These are phyloP conservation scores for Cygnus olor DNA, from an alignment of 2,797 vertebrate species.

Conservation along the genomic window DNA sequence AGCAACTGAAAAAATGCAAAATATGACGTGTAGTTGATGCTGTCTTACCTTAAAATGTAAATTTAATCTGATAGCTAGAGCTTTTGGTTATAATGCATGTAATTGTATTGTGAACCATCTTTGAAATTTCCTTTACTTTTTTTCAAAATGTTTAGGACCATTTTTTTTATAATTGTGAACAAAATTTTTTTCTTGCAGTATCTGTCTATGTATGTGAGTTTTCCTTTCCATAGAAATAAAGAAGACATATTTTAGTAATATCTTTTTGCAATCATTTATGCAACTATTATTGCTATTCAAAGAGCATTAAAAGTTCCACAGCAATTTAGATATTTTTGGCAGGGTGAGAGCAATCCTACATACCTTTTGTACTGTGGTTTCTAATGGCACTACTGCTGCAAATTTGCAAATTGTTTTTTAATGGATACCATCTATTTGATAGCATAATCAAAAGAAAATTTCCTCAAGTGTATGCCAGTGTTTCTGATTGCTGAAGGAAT, in stretches of 20 bases:
- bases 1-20: neutral
- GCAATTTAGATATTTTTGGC: neutral
- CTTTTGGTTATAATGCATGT: neutral
- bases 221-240: neutral
- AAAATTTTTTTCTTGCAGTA: neutral
- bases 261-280: neutral
- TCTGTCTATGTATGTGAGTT: neutral
- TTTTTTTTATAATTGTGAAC: neutral
- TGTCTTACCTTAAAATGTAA: neutral
- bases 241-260: neutral
- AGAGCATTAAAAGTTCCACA: neutral
- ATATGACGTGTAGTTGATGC: neutral
- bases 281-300: neutral
- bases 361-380: neutral
- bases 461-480: neutral
- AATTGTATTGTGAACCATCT: neutral
- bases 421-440: neutral
- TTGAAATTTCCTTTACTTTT: neutral
- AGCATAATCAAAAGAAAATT: neutral
- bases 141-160: neutral
- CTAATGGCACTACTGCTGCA: neutral
- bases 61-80: neutral
- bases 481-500: neutral
- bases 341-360: neutral
- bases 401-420: neutral